phyloP scores from a whole-genome alignment of 2,888 invertebrate genomes.

The Aplocera efformata region DNA sequence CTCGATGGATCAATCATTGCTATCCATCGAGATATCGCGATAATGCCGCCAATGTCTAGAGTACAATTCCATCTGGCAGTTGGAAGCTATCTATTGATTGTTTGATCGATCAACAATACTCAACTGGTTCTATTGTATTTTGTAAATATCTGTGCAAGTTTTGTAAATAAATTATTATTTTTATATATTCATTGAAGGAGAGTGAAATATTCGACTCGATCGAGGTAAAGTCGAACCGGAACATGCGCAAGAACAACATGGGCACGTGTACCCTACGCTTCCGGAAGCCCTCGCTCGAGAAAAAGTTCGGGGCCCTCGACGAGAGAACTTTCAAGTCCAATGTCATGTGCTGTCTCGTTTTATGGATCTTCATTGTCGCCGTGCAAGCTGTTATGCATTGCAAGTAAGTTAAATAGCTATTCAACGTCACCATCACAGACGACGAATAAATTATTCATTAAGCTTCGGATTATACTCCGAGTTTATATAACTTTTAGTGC shows the following conservation, averaged over 20 bases:
- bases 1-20: too few species aligned
- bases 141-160: too few species aligned
- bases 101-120: too few species aligned
- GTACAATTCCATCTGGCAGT: too few species aligned
- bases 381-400: conserved; percentile 88
- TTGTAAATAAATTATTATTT: too few species aligned
- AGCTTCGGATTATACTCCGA: too few species aligned
- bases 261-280: conserved; percentile 93
- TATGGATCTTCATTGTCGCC: conserved; percentile 93
- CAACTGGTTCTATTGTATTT: too few species aligned
- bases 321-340: conserved; percentile 98
- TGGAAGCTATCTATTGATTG: too few species aligned
- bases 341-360: conserved; percentile 93
- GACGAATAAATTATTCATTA: too few species aligned
- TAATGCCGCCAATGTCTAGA: too few species aligned
- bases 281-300: conserved; percentile 89
- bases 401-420: conserved; percentile 78
- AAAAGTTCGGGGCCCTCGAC: conserved; percentile 90
- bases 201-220: conserved; percentile 92
- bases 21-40: too few species aligned
- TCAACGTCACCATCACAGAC: background rate
- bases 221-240: conserved; percentile 93
- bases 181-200: conserved; percentile 82
- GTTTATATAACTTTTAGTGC: too few species aligned
- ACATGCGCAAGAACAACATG: conserved; percentile 93